Conservation (phyloP, 2,797 vertebrate genomes). For the Heterohyrax brucei region DNA sequence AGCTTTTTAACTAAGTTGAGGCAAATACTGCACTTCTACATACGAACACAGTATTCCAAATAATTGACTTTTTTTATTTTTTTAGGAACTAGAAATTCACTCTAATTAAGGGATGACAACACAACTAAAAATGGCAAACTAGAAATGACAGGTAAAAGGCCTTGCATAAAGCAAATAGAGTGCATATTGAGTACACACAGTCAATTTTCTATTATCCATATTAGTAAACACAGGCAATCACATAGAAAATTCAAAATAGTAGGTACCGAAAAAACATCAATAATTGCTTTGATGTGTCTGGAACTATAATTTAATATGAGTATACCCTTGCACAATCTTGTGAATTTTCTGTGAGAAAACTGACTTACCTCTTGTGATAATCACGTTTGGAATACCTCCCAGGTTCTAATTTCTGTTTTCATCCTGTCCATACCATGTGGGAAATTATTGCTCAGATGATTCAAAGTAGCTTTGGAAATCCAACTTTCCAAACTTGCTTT, state of each 20-base stretch:
- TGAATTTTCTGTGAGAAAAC: not conserved
- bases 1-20: constrained; percentile 2
- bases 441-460: constrained; percentile 11
- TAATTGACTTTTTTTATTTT: not conserved
- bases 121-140: not conserved
- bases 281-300: not conserved
- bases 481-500: constrained; percentile 7
- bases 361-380: not conserved
- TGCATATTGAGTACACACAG: not conserved
- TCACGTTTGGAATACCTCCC: not conserved
- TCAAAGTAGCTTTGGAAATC: not conserved
- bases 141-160: not conserved
- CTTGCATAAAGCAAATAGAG: not conserved
- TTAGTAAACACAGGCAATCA: not conserved
- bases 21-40: not conserved
- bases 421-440: not conserved
- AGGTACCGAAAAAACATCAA: not conserved
- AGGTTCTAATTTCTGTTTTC: constrained; percentile 24
- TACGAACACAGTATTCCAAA: not conserved
- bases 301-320: not conserved
- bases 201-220: not conserved
- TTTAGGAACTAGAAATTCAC: not conserved
- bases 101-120: not conserved
- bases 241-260: constrained; percentile 15
- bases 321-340: not conserved